Evolutionary conservation across 2,797 vertebrate genomes (phyloP), one percentile per base, ranked within the genome.

Genomic region (Buceros bicornis): DNA sequence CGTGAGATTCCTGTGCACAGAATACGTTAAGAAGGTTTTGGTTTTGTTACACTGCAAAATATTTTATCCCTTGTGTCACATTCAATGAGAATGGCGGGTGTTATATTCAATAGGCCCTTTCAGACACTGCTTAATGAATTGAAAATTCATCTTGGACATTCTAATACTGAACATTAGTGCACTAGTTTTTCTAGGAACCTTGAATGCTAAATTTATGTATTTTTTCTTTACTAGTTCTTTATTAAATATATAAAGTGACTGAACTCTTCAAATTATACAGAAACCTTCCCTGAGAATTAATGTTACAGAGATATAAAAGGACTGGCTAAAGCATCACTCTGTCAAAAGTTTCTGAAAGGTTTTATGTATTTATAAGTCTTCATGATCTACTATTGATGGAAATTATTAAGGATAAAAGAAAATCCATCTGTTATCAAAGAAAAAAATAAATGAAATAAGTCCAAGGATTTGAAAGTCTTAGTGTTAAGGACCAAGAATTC

Each of bases 381-480:
- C 79, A 87, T 90, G 86, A 97, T 97, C 93, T 97, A 92, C 92
- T 97, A 94, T 95, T 94, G 95, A 95, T 97, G 95, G 89, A 97
- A 97, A 98, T 97, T 97, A 95, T 89, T 62, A 87, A 84, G 90
- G 92, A 97, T 95, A 95, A 98, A 97, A 97, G 96, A 95, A 97
- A 97, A 97, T 94, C 90, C 89, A 92, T 97, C 95, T 96, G 90
- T 97, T 96, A 92, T 83, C 69, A 94, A 96, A 97, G 79, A 80
- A 93, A 86, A 93, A 71, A 71, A 92, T 70, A 89, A 93, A 90
- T 73, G 13, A 96, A 97, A 48, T 95, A 97, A 97, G 85, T 93
- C 93, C 40, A 82, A 92, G 95, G 96, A 97, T 97, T 97, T 95
- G 60, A 96, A 96, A 92, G 94, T 94, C 71, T 97, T 97, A 96